A percentile compares a stretch with the other conserved stretches of the same genome.
These are phyloP conservation scores for Amphiura filiformis DNA, from an alignment of 35 echinoderm and acorn worm species.

Conservation along the genomic window DNA sequence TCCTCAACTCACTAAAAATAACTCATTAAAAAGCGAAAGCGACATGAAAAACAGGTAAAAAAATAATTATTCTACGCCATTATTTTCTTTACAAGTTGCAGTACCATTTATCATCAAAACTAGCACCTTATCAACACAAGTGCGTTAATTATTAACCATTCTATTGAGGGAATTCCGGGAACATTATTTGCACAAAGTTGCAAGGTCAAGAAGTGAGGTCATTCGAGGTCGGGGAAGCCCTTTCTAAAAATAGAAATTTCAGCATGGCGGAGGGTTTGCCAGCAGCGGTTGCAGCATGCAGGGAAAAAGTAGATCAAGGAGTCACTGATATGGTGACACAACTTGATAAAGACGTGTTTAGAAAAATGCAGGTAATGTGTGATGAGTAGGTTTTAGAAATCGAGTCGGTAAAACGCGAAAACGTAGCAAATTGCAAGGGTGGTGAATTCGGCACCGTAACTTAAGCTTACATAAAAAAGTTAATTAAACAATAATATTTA, in stretches of 20 bases:
- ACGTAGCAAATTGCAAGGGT: no score
- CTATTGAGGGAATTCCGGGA: neutral
- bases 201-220: neutral
- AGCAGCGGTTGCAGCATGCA: slow-evolving; percentile 22
- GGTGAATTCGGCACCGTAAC: no score
- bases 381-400: neutral
- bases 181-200: neutral
- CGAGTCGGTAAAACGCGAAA: no score
- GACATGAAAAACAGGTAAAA: no score
- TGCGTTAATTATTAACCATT: neutral
- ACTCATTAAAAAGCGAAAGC: no score
- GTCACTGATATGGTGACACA: slow-evolving; percentile 39
- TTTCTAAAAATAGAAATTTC: neutral
- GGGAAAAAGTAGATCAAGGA: slow-evolving; percentile 28
- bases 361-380: slow-evolving; percentile 49
- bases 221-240: neutral
- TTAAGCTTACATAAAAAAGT: no score
- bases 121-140: no score
- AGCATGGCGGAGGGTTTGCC: slow-evolving; percentile 56
- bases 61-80: no score
- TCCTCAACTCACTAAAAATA: no score
- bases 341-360: slow-evolving; percentile 39
- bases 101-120: no score
- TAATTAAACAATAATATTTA: no score
- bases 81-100: no score